phyloP scores from a whole-genome alignment of 1,140 invertebrate species.

The Psix sp. region DNA sequence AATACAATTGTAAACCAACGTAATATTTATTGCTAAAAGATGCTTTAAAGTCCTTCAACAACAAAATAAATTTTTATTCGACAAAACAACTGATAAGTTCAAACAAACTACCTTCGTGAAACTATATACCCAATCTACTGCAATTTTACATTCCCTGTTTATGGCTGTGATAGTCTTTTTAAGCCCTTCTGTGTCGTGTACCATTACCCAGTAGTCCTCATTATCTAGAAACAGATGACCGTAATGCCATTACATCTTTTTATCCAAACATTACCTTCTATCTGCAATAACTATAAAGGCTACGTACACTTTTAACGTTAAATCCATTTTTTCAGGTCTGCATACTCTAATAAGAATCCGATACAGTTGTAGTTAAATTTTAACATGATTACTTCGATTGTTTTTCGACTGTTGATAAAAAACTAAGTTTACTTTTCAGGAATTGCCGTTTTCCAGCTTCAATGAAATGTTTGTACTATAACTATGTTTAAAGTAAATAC shows the following conservation, averaged over 20 bases:
- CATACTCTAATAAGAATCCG: conserved; percentile 39
- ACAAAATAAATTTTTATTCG: conserved; percentile 32
- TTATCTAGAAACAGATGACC: conserved; percentile 33
- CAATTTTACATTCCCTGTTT: conserved; percentile 29
- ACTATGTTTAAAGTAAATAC: too few species aligned
- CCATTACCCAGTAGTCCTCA: conserved; percentile 24
- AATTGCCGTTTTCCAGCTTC: too few species aligned
- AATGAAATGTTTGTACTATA: too few species aligned
- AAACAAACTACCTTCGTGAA: conserved; percentile 8
- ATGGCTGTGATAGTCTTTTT: conserved; percentile 12
- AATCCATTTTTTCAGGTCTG: conserved; percentile 16
- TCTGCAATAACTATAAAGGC: conserved; percentile 47
- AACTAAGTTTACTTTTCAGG: too few species aligned
- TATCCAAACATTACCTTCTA: conserved; percentile 23
- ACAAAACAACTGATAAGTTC: conserved; percentile 16
- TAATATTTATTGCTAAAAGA: too few species aligned
- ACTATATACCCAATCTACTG: neutral
- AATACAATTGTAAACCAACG: too few species aligned
- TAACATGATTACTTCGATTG: too few species aligned
- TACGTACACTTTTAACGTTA: conserved; percentile 34
- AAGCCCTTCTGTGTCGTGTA: conserved; percentile 15
- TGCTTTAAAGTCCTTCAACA: neutral
- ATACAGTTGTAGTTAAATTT: conserved; percentile 46
- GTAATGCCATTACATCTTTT: conserved; percentile 17
- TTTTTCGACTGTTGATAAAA: too few species aligned